These are phyloP conservation scores for Acrobasis suavella DNA, from an alignment of 2,888 invertebrate genomes.

Conservation along the genomic window DNA sequence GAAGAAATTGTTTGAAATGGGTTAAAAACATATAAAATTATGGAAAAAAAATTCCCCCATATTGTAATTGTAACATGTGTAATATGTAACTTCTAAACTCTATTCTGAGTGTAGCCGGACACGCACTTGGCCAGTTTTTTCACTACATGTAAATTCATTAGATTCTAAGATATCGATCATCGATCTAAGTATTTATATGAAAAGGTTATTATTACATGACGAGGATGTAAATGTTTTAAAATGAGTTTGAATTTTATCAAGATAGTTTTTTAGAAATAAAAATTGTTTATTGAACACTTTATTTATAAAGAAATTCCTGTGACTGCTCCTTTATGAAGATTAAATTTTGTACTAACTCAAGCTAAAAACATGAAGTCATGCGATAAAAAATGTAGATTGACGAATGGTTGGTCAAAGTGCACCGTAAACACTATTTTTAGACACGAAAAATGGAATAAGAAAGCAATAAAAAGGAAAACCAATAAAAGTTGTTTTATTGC, in stretches of 20 bases:
- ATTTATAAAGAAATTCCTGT: background rate
- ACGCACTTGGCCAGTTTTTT: background rate
- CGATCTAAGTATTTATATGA: background rate
- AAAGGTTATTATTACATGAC: background rate
- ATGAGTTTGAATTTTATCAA: background rate
- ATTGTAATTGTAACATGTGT: too few relatives aligned
- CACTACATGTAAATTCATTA: slow-evolving; percentile 9
- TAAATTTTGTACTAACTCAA: background rate
- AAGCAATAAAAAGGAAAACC: slow-evolving; percentile 59
- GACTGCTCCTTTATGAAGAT: background rate
- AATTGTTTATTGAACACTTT: background rate
- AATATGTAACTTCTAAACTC: too few relatives aligned
- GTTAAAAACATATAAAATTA: too few relatives aligned
- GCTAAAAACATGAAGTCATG: background rate
- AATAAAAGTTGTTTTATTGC: slow-evolving; percentile 70
- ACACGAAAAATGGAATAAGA: slow-evolving; percentile 49
- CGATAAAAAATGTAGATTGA: slow-evolving; percentile 12
- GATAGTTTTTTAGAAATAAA: background rate
- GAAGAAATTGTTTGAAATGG: too few relatives aligned
- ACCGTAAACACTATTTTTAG: slow-evolving; percentile 39
- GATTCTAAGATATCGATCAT: background rate
- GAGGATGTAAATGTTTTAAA: background rate
- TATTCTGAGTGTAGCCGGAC: too few relatives aligned
- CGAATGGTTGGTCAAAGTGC: slow-evolving; percentile 23
- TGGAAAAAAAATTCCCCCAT: too few relatives aligned